Base-by-base conservation (phyloP, 1,140 invertebrate species). In the Euschistus heros region DNA sequence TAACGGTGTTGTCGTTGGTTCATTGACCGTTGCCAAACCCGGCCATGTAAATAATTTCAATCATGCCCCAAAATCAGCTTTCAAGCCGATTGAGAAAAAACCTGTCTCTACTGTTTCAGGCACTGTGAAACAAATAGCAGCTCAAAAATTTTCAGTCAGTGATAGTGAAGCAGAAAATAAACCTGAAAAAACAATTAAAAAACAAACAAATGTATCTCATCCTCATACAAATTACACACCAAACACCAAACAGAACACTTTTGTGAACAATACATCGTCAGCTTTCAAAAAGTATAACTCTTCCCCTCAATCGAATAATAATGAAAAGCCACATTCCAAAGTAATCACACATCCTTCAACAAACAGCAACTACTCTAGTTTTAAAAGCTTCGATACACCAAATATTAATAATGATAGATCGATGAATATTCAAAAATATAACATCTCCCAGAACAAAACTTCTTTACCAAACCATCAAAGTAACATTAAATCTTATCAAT, bases 41-140 rank as follows among this genome's bases (percentile, higher is more conserved):
- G 79, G 80, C 72, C 81, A 80, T 18, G 73, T 79, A 55, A 81
- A 68, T 74, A 80, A 85, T 68, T 88, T 88, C 69, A 85, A 82
- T 50, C 85, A 87, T 70, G 84, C 84, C 2, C 83, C 84, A 1
- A 80, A 84, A 74, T 86, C 85, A 13, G 84, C 84, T 18, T 87
- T 87, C 67, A 82, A 82, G 67, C 85, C 85, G 15, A 76, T 77
- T 13, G 71, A 71, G 7, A 75, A 78, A 66, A 81, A 80, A 68
- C 71, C 61, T 14, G 67, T 72, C 4, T 76, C 77, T 3, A 78
- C 78, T 52, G 70, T 74, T 8, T 75, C 70, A 54, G 72, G 72
- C 46, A 72, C 69, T 33, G 72, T 74, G 3, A 74, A 74, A 59
- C 71, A 73, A 54, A 59, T 74, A 33, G 71, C 68, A 14, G 62